Evolutionary conservation across 2,113 vertebrate genomes (phyloP), one percentile per base, ranked within the genome.

Genomic region (Narcine bancroftii): DNA sequence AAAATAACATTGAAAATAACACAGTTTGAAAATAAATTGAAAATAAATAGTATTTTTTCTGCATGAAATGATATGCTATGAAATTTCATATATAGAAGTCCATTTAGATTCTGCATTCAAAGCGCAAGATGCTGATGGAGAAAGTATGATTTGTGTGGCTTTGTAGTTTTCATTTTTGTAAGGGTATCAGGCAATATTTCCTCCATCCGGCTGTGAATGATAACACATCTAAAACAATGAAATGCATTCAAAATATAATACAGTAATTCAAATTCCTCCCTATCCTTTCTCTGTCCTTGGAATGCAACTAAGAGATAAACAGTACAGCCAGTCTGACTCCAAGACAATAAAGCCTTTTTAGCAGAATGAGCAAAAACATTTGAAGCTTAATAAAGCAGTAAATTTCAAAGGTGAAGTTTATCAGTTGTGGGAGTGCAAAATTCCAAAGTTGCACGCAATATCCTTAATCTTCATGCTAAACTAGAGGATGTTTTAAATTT

Each of bases 401-500:
- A 91, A 26, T 24, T 69, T 91, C 65, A 71, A 42, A 69, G 36
- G 39, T 91, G 60, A 83, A 21, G 47, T 50, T 83, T 83, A 83
- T 83, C 79, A 83, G 79, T 50, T 42, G 39, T n/a, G n/a, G 19
- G 13, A 36, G 7, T 42, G 24, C 45, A 47, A 47, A 69, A 69
- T 89, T 65, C 85, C 39, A 17, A 21, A 24, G n/a, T 9, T 91
- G 89, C 89, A 45, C 26, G 65, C 89, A 91, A 69, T n/a, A 87
- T 26, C 24, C 7, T 33, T 63, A 65, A 3, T 91, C 65, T 47
- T 47, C 39, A 45, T 47, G 42, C 42, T 26, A 69, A 39, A 69
- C 39, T 24, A 65, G 17, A 63, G 15, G 6, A 42, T 19, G 7
- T 36, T 7, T 0, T 19, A 65, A 10, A 42, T 60, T 89, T 66